A percentile compares a stretch with the other conserved stretches of the same genome.
These are phyloP conservation scores for Phylloscopus trochilus DNA, from an alignment of 2,113 vertebrate genomes.

Conservation along the genomic window DNA sequence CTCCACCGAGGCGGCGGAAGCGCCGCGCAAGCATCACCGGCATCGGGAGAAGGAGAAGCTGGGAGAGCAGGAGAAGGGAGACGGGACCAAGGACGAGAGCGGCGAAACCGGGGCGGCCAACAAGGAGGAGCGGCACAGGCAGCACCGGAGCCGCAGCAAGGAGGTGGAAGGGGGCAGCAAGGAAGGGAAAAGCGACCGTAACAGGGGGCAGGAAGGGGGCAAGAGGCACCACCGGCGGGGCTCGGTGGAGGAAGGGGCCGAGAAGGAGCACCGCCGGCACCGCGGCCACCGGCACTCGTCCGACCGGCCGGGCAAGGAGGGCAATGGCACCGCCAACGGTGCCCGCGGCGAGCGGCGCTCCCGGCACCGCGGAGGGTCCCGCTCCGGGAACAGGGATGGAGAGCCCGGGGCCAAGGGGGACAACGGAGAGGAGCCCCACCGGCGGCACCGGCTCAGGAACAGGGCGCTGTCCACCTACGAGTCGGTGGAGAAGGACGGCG, in stretches of 20 bases:
- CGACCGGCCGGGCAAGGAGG: conserved; percentile 77
- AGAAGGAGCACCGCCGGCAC: conserved; percentile 80
- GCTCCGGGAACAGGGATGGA: conserved; percentile 70
- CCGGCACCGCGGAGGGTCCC: conserved; percentile 77
- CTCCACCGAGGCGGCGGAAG: conserved; percentile 43
- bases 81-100: conserved; percentile 63
- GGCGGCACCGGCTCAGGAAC: conserved; percentile 77
- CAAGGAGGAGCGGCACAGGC: conserved; percentile 77
- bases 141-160: conserved; percentile 85
- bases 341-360: conserved; percentile 73
- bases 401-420: conserved; percentile 68
- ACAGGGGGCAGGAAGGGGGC: conserved; percentile 77
- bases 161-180: conserved; percentile 76
- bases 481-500: conserved; percentile 72
- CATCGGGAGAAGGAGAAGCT: conserved; percentile 76
- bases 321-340: conserved; percentile 71
- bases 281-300: conserved; percentile 78
- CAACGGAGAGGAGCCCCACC: conserved; percentile 73
- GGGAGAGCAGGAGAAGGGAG: conserved; percentile 59
- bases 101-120: conserved; percentile 37
- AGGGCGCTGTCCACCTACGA: conserved; percentile 71
- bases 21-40: conserved; percentile 77
- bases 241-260: conserved; percentile 78
- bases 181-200: conserved; percentile 78
- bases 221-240: conserved; percentile 83